Percentiles rank a stretch among this genome's conserved stretches.
Conservation (phyloP, 2,797 vertebrate species). For the Cynodonichthys magdalenae region DNA sequence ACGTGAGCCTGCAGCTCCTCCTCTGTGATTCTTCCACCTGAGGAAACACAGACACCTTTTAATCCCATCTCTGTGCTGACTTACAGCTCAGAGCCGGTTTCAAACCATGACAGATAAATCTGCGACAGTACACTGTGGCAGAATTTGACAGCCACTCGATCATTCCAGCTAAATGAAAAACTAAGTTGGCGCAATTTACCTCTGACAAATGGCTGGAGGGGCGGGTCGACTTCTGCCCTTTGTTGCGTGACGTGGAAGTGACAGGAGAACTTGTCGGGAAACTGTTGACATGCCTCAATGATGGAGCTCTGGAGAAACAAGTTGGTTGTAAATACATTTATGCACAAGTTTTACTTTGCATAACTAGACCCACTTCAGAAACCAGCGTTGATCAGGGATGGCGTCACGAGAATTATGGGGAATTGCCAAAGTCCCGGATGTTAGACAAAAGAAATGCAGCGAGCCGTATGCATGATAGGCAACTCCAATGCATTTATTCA, state of each 20-base stretch:
- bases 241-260: conserved; percentile 90
- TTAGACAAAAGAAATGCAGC: neutral
- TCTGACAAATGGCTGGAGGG: conserved; percentile 83
- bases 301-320: conserved; percentile 84
- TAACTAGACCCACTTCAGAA: too few species aligned
- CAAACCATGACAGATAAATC: conserved; percentile 45
- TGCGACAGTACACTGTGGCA: conserved; percentile 23
- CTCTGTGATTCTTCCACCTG: conserved; percentile 89
- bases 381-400: too few species aligned
- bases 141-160: conserved; percentile 42
- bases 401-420: too few species aligned
- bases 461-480: too few species aligned
- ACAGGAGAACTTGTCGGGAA: conserved; percentile 89
- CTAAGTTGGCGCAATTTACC: conserved; percentile 70
- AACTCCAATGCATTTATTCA: too few species aligned
- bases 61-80: conserved; percentile 9
- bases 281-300: conserved; percentile 82
- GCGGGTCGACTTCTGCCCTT: conserved; percentile 77
- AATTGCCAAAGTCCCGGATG: too few species aligned
- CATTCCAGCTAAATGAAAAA: conserved; percentile 27
- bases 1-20: conserved; percentile 81
- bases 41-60: conserved; percentile 33
- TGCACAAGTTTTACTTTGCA: neutral
- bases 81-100: conserved; percentile 15
- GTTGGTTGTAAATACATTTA: neutral